Conservation (phyloP, 2,797 vertebrate genomes). For the Iguana delicatissima region DNA sequence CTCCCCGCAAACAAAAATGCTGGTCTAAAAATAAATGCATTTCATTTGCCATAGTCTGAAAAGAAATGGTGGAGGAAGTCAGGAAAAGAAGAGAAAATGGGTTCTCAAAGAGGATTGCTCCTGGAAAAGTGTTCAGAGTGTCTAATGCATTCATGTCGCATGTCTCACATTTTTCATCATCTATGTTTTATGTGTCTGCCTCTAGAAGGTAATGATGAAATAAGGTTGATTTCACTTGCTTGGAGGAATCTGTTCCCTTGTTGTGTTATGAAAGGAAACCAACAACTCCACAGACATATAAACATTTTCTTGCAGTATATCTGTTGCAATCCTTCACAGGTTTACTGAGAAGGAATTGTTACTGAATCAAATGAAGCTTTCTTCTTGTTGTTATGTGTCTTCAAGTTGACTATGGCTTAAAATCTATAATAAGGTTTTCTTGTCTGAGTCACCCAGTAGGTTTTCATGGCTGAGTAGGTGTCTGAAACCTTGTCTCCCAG, state of each 20-base stretch:
- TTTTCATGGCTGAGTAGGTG: no score
- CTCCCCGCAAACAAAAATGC: not conserved
- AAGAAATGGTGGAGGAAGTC: not conserved
- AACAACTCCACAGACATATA: not conserved
- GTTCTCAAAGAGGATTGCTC: not conserved
- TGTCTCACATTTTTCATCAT: constrained; percentile 2
- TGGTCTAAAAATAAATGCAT: constrained; percentile 46
- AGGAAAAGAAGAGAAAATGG: constrained; percentile 2
- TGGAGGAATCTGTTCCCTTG: not conserved
- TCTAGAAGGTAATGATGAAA: constrained; percentile 38
- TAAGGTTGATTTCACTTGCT: not conserved
- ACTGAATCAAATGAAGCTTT: not conserved
- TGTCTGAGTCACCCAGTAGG: no score
- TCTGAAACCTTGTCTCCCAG: no score
- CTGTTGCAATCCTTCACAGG: not conserved
- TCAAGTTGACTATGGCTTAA: no score
- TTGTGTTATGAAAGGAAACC: not conserved
- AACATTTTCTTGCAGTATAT: not conserved
- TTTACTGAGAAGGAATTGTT: not conserved
- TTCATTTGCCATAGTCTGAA: constrained; percentile 43
- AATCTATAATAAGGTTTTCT: no score
- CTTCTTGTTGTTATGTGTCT: no score
- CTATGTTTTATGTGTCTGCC: constrained; percentile 6
- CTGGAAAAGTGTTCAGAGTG: not conserved
- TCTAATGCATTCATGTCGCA: constrained; percentile 19